Evolutionary conservation across 1,140 invertebrate genomes (phyloP).

Genomic region (Pissodes strobi): DNA sequence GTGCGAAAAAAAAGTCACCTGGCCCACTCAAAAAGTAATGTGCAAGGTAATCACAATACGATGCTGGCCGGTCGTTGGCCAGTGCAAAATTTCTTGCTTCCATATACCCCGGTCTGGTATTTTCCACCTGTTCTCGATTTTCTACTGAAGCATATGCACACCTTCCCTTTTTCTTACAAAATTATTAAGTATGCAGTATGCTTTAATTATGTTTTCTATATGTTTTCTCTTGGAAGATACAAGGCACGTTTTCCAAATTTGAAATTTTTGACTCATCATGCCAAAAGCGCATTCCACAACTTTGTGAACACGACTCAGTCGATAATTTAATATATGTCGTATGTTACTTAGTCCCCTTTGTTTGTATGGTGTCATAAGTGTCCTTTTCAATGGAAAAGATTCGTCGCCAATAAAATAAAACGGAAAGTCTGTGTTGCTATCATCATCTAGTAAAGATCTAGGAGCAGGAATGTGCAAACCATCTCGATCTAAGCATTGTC

Average conservation of each 20-base stretch:
- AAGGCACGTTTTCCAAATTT: not conserved
- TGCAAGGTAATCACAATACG: no score
- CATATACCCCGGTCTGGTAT: not conserved
- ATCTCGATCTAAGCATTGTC: constrained; percentile 4
- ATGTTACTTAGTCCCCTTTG: constrained; percentile 14
- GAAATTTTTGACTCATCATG: constrained; percentile 24
- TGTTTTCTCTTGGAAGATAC: no score
- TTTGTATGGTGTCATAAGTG: constrained; percentile 49
- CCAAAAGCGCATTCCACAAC: constrained; percentile 48
- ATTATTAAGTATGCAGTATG: constrained; percentile 17
- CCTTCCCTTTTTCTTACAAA: constrained; percentile 30
- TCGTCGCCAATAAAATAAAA: constrained; percentile 57
- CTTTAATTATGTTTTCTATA: constrained; percentile 16
- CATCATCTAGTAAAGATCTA: not conserved
- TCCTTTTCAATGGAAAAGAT: constrained; percentile 53
- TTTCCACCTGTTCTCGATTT: not conserved
- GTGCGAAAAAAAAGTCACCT: no score
- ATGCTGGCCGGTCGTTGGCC: no score
- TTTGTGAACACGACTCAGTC: constrained; percentile 52
- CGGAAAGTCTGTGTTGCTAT: constrained; percentile 38
- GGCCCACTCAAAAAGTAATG: no score
- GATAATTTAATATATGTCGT: constrained; percentile 32
- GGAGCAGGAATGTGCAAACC: not conserved
- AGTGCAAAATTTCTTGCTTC: not conserved
- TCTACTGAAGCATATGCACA: not conserved